Base-by-base conservation (phyloP, 2,797 vertebrate species). In the Manis pentadactyla region DNA sequence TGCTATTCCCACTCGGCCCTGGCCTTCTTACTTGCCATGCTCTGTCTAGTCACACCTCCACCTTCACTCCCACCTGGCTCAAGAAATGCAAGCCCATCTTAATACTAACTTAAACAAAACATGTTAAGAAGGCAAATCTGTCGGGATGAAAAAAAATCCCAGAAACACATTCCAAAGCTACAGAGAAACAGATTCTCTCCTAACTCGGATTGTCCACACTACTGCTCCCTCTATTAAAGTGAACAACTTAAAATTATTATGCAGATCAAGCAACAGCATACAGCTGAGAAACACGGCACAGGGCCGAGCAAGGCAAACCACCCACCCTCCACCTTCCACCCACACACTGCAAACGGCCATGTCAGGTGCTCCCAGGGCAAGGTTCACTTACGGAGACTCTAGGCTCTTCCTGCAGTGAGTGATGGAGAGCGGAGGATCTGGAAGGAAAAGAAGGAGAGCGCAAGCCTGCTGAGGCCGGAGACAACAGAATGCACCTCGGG, bases 361-460 rank as follows among this genome's bases (percentile, higher is more conserved):
- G 27, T 34, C 73, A 51, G 29, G 14, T 57, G 63, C 66, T 73
- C 23, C 39, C 1, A 25, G 64, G 87, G 34, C 61, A 75, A 31
- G 46, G 85, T 93, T 98, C 98, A 99, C 99, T 99, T 99, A 99
- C 99, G 99, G 99, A 98, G 99, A 99, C 98, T 99, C 99, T 98
- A 99, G 98, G 98, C 99, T 99, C 98, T 99, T 99, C 99, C 99
- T 99, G 99, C 98, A 99, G 99, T 99, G 99, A 79, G 99, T 99
- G 98, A 99, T 99, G 97, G 99, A 99, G 94, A 99, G 99, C 79
- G 99, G 99, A 94, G 99, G 99, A 98, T 99, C 99, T 99, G 97
- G 92, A 98, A 98, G 93, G 94, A 96, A 98, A 98, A 86, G 95
- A 92, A 97, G 94, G 63, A 87, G 94, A 93, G 88, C 94, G 66